Evolutionary conservation across 2,888 invertebrate genomes (phyloP).

Genomic region (Nomada fucata): DNA sequence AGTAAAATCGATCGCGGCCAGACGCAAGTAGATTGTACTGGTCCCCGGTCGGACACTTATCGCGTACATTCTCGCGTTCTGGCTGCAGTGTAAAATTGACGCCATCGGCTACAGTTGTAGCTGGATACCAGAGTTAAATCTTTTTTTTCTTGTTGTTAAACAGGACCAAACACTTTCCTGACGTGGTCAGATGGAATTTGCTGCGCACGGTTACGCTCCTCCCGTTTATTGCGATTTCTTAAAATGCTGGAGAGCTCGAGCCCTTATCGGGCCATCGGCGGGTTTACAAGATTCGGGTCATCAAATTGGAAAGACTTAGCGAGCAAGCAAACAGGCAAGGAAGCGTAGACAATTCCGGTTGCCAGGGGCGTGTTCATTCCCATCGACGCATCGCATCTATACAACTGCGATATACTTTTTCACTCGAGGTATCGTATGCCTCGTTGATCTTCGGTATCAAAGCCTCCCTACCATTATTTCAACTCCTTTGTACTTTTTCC

Average conservation of each 20-base stretch:
- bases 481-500: slow-evolving; percentile 30
- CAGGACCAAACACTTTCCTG: too few relatives aligned
- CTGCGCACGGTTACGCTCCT: too few relatives aligned
- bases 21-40: slow-evolving; percentile 42
- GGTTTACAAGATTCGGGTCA: background rate
- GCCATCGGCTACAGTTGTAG: too few relatives aligned
- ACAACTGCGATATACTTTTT: background rate
- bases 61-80: background rate
- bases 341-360: background rate
- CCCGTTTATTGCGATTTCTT: too few relatives aligned
- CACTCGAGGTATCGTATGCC: slow-evolving; percentile 7
- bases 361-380: background rate
- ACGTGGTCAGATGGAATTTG: too few relatives aligned
- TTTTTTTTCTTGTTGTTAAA: too few relatives aligned
- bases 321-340: background rate
- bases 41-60: slow-evolving; percentile 62
- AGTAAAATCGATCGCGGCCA: slow-evolving; percentile 33
- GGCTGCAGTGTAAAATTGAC: too few relatives aligned
- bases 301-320: slow-evolving; percentile 2
- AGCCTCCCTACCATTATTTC: slow-evolving; percentile 19
- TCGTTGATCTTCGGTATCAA: slow-evolving; percentile 32
- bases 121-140: too few relatives aligned
- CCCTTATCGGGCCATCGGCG: background rate
- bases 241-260: too few relatives aligned
- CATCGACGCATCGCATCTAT: slow-evolving; percentile 9